phyloP scores from a whole-genome alignment of 2,113 vertebrate species.

The Asarcornis scutulata region DNA sequence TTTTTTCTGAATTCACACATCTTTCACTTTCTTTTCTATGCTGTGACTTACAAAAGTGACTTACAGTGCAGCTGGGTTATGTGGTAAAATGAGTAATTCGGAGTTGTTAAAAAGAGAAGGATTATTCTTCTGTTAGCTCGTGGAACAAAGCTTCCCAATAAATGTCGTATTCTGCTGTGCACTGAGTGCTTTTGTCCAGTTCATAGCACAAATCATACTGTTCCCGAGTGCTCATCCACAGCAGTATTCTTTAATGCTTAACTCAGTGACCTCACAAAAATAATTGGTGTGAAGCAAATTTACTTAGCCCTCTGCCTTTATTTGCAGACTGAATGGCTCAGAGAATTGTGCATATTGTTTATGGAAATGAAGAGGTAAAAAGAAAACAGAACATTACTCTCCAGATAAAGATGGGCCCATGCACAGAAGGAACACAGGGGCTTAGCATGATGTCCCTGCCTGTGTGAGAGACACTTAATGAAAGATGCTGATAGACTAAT shows the following conservation, averaged over 20 bases:
- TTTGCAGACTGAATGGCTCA: constrained; percentile 57
- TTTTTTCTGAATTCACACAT: neutral
- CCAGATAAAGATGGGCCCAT: constrained; percentile 18
- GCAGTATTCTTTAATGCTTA: constrained; percentile 65
- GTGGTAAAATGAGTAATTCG: neutral
- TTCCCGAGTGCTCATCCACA: neutral
- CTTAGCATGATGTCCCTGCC: neutral
- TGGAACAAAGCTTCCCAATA: constrained; percentile 52
- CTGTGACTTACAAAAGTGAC: neutral
- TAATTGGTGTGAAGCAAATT: constrained; percentile 72
- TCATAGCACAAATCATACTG: constrained; percentile 41
- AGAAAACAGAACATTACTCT: neutral
- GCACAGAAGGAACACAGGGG: neutral
- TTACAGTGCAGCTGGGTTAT: constrained; percentile 25
- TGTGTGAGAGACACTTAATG: neutral
- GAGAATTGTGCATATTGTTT: constrained; percentile 55
- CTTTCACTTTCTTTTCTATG: neutral
- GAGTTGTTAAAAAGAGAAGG: constrained; percentile 25
- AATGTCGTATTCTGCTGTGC: constrained; percentile 32
- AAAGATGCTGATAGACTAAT: neutral
- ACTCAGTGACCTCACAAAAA: constrained; percentile 73
- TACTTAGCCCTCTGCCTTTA: constrained; percentile 69
- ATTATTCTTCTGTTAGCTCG: constrained; percentile 26
- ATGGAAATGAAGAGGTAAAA: constrained; percentile 53
- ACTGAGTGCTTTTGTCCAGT: constrained; percentile 5